Evolutionary conservation across 2,797 vertebrate genomes (phyloP), one percentile per base, ranked within the genome.

Genomic region (Streptopelia turtur): DNA sequence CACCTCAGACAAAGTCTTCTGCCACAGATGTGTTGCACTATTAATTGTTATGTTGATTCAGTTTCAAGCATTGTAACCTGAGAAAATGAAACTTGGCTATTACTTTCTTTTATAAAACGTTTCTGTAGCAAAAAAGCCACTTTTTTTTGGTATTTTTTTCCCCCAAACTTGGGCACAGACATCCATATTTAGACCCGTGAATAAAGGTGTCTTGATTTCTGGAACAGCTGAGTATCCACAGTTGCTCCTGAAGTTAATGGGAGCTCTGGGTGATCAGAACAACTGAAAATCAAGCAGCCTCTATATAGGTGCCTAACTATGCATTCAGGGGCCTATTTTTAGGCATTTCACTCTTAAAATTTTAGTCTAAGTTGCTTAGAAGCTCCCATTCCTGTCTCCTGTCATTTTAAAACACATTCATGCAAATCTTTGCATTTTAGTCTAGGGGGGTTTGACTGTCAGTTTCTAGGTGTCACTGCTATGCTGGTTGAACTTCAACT

Each of bases 221-320:
- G 72, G 93, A 96, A 87, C 81, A 94, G 90, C 94, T 92, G 93
- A 97, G 94, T 95, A 96, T 87, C 96, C 95, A 96, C 94, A 90
- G 94, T 96, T 96, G 86, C 83, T 95, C 71, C 88, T 93, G 96
- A 96, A 92, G 93, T 94, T 95, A 95, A 96, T 97, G 95, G 94
- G 91, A 96, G 93, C 96, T 96, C 94, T 96, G 95, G 95, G 95
- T 96, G 95, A 96, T 96, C 96, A 95, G 96, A 97, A 97, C 96
- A 96, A 97, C 94, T 96, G 96, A 95, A 96, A 97, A 96, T 96
- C 95, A 96, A 93, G 95, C 91, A 93, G 79, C 76, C 53, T 96
- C 91, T 95, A 96, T 95, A 90, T 96, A 89, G 91, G 78, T 95
- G 71, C 93, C 88, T 96, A 96, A 97, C 93, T 96, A 96, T 92